phyloP scores from a whole-genome alignment of 2,888 invertebrate species.

The Dicycla oo region DNA sequence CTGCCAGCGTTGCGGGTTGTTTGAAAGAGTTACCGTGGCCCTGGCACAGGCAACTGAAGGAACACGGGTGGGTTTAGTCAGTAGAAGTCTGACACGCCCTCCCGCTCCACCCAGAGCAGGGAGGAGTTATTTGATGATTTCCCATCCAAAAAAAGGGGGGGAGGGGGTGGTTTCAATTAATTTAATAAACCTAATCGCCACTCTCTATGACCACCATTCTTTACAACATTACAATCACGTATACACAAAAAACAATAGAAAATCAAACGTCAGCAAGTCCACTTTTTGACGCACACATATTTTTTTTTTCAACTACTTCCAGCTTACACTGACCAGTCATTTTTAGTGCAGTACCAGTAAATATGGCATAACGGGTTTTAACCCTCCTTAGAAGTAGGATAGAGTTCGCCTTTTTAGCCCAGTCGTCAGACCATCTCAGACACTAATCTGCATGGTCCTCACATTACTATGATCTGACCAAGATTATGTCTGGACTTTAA shows the following conservation, averaged over 20 bases:
- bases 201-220: constrained; percentile 1
- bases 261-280: constrained; percentile 7
- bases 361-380: not conserved
- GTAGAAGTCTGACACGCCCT: no score
- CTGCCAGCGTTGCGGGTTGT: no score
- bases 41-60: no score
- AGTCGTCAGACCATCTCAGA: not conserved
- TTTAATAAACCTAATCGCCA: no score
- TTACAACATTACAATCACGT: constrained; percentile 12
- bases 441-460: not conserved
- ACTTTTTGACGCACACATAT: not conserved
- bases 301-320: constrained; percentile 17
- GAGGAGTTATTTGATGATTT: no score
- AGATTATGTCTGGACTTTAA: not conserved
- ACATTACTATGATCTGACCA: not conserved
- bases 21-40: no score
- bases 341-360: constrained; percentile 19
- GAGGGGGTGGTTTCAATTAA: no score
- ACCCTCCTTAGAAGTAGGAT: not conserved
- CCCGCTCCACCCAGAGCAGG: no score
- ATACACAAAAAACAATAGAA: constrained; percentile 20
- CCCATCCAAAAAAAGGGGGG: no score
- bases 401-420: not conserved
- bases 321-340: constrained; percentile 9
- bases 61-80: no score